Base-by-base conservation (phyloP, 92 coral and sea anemone species). In the Actinostola sp. region DNA sequence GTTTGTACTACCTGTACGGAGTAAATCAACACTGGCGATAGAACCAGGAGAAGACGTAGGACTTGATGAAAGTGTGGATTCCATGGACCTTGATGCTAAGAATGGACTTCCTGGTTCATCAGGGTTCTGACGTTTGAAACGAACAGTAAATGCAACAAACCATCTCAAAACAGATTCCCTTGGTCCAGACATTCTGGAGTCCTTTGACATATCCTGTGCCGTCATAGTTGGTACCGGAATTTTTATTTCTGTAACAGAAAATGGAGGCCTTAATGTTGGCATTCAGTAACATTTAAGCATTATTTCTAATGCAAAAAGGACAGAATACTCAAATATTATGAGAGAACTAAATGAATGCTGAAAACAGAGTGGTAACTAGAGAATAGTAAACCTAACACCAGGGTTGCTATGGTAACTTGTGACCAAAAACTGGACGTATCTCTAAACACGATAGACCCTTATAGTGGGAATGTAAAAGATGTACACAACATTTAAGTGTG, bases 141-240 rank as follows among this genome's bases (percentile, higher is more conserved):
- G 82, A 8, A 89, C 88, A 31, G 96, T 85, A 69, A 93, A 93
- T 57, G 93, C 93, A 5, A 91, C 98, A 73, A 93, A 93, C 98
- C 98, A 93, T 39, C 96, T 77, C 25, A 93, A 67, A 41, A 93
- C 98, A 23, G 98, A 90, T 30, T 93, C 98, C 21, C 96, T 76
- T 24, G 88, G 84, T 49, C 70, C 82, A 46, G 73, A 52, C 85
- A 86, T 84, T 54, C 68, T 60, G 19, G 52, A 55, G 24, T 71
- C 70, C 23, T 57, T 52, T 15, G 73, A 51, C 44, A 17, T 75
- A 32, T 78, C 77, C 0, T 26, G 81, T 30, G 58, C 57, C 28
- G 64, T 82, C 35, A 66, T 58, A 34, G 81, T 83, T 20, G 77
- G 67, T 23, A 59, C 42, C 3, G 88, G 91, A 44, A 79, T 76